Conservation (phyloP, 1,140 invertebrate genomes). For the Atopsyche davidsoni region DNA sequence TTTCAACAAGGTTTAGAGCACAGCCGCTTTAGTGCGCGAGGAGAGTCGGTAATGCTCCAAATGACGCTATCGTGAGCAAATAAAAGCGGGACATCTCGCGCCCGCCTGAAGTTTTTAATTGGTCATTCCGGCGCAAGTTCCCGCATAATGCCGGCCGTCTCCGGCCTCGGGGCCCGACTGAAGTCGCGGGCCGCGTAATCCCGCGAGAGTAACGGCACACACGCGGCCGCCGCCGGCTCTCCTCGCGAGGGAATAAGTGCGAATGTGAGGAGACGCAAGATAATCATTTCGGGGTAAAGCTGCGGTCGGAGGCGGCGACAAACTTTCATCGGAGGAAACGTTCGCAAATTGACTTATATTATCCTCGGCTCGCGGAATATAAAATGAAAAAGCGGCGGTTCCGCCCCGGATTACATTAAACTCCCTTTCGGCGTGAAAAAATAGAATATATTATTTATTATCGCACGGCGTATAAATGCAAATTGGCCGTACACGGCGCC, state of each 20-base stretch:
- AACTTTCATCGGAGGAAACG: conserved; percentile 22
- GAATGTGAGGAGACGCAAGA: neutral
- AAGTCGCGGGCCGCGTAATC: neutral
- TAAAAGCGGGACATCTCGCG: neutral
- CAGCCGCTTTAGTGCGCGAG: neutral
- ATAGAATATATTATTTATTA: conserved; percentile 33
- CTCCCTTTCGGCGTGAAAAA: conserved; percentile 31
- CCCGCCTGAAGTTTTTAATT: conserved; percentile 27
- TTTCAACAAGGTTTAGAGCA: too few relatives aligned
- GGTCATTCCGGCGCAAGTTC: conserved; percentile 25
- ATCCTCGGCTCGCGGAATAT: conserved; percentile 21
- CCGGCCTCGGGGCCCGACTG: neutral
- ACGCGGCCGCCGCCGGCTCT: neutral
- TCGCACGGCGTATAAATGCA: conserved; percentile 31
- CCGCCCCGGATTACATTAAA: conserved; percentile 28
- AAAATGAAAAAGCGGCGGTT: conserved; percentile 1
- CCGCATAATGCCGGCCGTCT: neutral
- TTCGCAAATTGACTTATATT: conserved; percentile 31
- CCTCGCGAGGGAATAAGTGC: neutral
- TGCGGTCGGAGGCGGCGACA: conserved; percentile 5
- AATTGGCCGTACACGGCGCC: conserved; percentile 23
- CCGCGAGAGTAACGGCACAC: neutral
- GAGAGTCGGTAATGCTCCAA: conserved; percentile 4
- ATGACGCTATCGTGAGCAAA: neutral
- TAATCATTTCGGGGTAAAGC: conserved; percentile 5